Percentiles rank a stretch among this genome's conserved stretches.
Evolutionary conservation across 1,140 invertebrate species (phyloP).

Genomic region (Pachypeltis micranthus): DNA sequence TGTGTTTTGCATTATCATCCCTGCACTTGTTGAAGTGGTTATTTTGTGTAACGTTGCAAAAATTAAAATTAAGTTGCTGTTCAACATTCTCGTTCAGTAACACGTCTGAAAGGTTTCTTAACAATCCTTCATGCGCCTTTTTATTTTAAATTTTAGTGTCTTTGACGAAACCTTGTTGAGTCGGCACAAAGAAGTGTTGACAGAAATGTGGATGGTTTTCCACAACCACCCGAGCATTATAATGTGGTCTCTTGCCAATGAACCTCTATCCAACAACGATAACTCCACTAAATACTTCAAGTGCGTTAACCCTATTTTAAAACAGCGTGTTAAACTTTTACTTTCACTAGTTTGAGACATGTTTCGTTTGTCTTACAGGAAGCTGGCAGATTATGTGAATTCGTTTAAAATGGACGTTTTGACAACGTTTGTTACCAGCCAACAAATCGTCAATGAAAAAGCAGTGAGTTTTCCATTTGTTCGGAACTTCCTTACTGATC

Average conservation of each 20-base stretch:
- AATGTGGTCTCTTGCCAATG: slow-evolving; percentile 55
- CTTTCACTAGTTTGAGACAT: slow-evolving; percentile 4
- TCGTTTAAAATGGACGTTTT: slow-evolving; percentile 29
- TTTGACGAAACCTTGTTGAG: slow-evolving; percentile 33
- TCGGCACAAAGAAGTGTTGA: slow-evolving; percentile 42
- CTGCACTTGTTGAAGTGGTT: no score
- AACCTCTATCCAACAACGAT: slow-evolving; percentile 38
- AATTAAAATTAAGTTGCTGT: no score
- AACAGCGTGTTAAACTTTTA: no score
- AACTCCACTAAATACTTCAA: slow-evolving; percentile 43
- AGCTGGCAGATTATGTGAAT: neutral
- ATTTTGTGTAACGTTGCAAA: neutral
- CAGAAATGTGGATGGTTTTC: slow-evolving; percentile 43
- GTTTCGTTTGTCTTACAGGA: neutral
- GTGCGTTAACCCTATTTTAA: slow-evolving; percentile 30
- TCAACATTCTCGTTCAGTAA: no score
- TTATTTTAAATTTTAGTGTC: slow-evolving; percentile 24
- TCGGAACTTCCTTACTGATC: neutral
- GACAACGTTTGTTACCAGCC: slow-evolving; percentile 32
- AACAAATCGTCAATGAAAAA: slow-evolving; percentile 27
- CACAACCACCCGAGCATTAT: slow-evolving; percentile 49
- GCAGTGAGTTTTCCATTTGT: slow-evolving; percentile 29
- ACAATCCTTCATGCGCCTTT: no score
- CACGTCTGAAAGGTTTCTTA: no score
- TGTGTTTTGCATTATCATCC: no score